Conservation (phyloP, 1,140 invertebrate genomes). For the Octopus sinensis region DNA sequence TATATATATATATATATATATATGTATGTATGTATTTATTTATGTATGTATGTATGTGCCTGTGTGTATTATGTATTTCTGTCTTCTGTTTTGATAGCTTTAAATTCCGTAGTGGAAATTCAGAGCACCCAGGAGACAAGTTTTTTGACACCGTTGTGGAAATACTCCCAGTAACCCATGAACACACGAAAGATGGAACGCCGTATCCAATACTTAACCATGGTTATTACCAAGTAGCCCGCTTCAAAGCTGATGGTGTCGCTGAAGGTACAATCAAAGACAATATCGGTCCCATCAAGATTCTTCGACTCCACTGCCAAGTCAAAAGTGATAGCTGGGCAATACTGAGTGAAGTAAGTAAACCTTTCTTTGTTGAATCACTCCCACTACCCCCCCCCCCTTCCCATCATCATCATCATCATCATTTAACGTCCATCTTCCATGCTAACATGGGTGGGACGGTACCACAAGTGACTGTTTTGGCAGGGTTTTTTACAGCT, state of each 20-base stretch:
- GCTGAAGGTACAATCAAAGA: constrained; percentile 31
- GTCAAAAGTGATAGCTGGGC: constrained; percentile 43
- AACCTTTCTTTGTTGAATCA: background rate
- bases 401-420: too few species aligned
- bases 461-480: too few species aligned
- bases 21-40: too few species aligned
- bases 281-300: constrained; percentile 29
- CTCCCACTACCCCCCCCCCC: background rate
- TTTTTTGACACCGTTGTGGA: constrained; percentile 88
- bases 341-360: constrained; percentile 49
- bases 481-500: too few species aligned
- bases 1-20: too few species aligned
- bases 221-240: constrained; percentile 31
- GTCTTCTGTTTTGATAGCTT: constrained; percentile 64
- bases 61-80: background rate
- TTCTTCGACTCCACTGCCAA: constrained; percentile 35
- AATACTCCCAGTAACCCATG: constrained; percentile 63
- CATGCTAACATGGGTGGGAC: background rate
- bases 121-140: constrained; percentile 84
- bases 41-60: too few species aligned
- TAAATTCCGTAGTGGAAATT: constrained; percentile 86
- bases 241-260: constrained; percentile 39
- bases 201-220: constrained; percentile 19
- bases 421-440: background rate
- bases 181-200: constrained; percentile 12